Percentiles rank a stretch among this genome's conserved stretches.
Evolutionary conservation across 1,140 invertebrate species (phyloP).

Genomic region (Babylonia areolata): DNA sequence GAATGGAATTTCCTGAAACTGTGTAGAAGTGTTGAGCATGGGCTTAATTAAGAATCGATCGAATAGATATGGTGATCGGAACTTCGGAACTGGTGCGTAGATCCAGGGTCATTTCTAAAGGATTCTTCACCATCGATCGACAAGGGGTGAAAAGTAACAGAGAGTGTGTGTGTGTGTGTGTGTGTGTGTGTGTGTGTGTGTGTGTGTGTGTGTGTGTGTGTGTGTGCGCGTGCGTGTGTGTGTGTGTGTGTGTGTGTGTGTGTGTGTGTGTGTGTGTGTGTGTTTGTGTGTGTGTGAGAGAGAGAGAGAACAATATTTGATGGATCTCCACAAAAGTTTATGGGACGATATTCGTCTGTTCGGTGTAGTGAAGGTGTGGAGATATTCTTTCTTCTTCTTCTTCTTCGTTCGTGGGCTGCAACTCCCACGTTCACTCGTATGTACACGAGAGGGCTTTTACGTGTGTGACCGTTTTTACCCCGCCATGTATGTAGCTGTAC

Average conservation of each 20-base stretch:
- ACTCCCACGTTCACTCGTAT: neutral
- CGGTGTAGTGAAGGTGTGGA: neutral
- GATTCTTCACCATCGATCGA: neutral
- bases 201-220: slow-evolving; percentile 3
- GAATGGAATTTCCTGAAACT: too few species aligned
- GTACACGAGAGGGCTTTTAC: neutral
- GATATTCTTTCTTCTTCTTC: too few species aligned
- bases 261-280: slow-evolving; percentile 3
- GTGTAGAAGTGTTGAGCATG: too few species aligned
- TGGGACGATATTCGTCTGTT: too few species aligned
- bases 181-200: neutral
- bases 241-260: slow-evolving; percentile 3
- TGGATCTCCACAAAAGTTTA: neutral
- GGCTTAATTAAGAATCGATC: neutral
- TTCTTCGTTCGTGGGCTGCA: too few species aligned
- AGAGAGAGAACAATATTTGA: neutral
- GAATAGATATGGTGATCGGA: neutral
- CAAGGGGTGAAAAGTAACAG: neutral
- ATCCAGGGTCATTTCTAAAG: neutral
- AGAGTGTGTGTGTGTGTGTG: neutral
- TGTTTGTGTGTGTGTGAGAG: too few species aligned
- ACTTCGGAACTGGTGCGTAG: neutral
- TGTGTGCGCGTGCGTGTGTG: neutral
- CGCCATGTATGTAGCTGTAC: too few species aligned
- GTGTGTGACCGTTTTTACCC: too few species aligned